A percentile compares a stretch with the other conserved stretches of the same genome.
Conservation (phyloP, 1,140 invertebrate genomes). For the Zaprionus capensis region DNA sequence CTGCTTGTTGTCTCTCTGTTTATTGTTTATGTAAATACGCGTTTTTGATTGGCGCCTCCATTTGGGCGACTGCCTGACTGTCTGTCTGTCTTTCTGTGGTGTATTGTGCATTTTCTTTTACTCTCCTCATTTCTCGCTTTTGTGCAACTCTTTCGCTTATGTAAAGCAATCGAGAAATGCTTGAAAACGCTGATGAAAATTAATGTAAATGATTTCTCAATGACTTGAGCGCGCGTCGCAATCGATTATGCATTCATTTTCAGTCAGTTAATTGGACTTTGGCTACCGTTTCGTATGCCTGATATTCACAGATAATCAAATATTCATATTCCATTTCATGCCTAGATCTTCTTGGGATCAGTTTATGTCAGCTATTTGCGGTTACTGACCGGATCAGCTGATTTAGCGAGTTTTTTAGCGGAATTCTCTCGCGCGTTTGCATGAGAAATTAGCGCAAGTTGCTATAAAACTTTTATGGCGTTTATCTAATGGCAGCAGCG, state of each 20-base stretch:
- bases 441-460: slow-evolving; percentile 50
- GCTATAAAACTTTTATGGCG: slow-evolving; percentile 32
- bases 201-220: slow-evolving; percentile 77
- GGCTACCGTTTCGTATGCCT: slow-evolving; percentile 40
- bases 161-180: slow-evolving; percentile 59
- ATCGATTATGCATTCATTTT: slow-evolving; percentile 72
- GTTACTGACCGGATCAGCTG: slow-evolving; percentile 39
- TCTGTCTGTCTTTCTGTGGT: slow-evolving; percentile 16
- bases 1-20: slow-evolving; percentile 46
- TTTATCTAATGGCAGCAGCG: slow-evolving; percentile 43
- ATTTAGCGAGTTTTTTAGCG: not conserved
- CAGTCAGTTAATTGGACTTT: slow-evolving; percentile 57
- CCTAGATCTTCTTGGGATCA: not conserved
- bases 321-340: not conserved
- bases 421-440: slow-evolving; percentile 17
- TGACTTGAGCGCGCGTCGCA: slow-evolving; percentile 26
- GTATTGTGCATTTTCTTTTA: not conserved
- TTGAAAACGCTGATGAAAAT: slow-evolving; percentile 21
- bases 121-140: slow-evolving; percentile 7
- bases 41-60: slow-evolving; percentile 22
- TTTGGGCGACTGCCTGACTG: slow-evolving; percentile 22
- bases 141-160: slow-evolving; percentile 47
- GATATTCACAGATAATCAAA: slow-evolving; percentile 16
- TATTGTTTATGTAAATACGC: slow-evolving; percentile 52
- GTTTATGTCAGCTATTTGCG: slow-evolving; percentile 38